Conservation (phyloP, 2,113 vertebrate species). For the Ochotona princeps region DNA sequence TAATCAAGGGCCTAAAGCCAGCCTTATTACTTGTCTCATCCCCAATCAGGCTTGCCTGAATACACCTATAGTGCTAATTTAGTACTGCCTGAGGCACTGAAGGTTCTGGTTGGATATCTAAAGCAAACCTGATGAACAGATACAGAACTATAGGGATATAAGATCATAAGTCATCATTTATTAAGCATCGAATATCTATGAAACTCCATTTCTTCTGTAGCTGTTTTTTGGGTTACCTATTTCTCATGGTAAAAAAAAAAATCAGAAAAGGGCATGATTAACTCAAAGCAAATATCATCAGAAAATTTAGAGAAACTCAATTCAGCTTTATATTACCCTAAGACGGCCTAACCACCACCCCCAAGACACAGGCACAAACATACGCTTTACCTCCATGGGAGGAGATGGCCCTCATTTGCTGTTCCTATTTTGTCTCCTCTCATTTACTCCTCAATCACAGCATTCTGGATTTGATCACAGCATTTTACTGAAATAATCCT, state of each 20-base stretch:
- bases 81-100: slow-evolving; percentile 52
- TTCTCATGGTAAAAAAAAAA: slow-evolving; percentile 60
- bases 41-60: slow-evolving; percentile 44
- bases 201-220: slow-evolving; percentile 47
- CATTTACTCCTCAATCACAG: background rate
- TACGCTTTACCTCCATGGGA: background rate
- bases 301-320: background rate
- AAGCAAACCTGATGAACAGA: slow-evolving; percentile 53
- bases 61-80: slow-evolving; percentile 66
- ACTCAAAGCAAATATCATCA: slow-evolving; percentile 60
- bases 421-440: background rate
- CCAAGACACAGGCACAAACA: background rate
- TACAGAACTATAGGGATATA: slow-evolving; percentile 51
- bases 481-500: slow-evolving; percentile 19
- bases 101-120: slow-evolving; percentile 37
- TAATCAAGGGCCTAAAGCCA: slow-evolving; percentile 70
- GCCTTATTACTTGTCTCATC: slow-evolving; percentile 56
- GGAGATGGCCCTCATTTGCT: background rate
- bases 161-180: slow-evolving; percentile 63
- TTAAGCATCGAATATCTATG: slow-evolving; percentile 56
- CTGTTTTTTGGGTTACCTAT: slow-evolving; percentile 30
- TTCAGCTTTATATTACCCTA: slow-evolving; percentile 30
- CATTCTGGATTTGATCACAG: slow-evolving; percentile 18
- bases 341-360: background rate
- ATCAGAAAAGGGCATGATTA: background rate